Base-by-base conservation (phyloP, 1,140 invertebrate species). In the Lordiphosa stackelbergi region DNA sequence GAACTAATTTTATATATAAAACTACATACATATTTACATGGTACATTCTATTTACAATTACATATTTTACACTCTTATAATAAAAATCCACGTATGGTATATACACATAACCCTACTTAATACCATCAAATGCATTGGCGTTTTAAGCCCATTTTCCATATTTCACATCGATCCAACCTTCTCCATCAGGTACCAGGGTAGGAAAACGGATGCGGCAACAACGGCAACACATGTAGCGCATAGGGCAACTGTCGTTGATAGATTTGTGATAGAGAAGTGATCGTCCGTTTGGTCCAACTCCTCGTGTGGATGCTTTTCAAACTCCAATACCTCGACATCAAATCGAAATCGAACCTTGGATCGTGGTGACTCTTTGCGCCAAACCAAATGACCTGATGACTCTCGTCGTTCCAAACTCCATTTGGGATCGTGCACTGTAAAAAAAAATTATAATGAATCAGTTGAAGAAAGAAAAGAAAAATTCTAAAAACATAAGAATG, bases 281-380 rank as follows among this genome's bases (percentile, higher is more conserved):
- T 75, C 64, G n/a, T 77, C 54, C 13, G 62, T 66, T 8, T 87
- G 62, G 11, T 86, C 77, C 22, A 79, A 10, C 48, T 86, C 81
- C 51, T 88, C 86, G 8, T 86, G 77, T 3, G 86, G 86, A 61
- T 87, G 74, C 48, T 87, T 87, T 47, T 87, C 86, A 63, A 90
- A 90, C 69, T 90, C 89, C 41, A 88, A 65, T 11, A 90, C 86
- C 65, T 90, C 89, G 10, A 90, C 89, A 19, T 90, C 89, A 34
- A 88, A 88, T 5, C 88, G 89, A 66, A 90, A 90, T 1, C 85
- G 81, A 2, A 87, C 83, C 62, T 88, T 89, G 0, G 89, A 89
- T 58, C 88, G 88, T 43, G 77, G 89, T 12, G 87, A 81, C n/a
- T 89, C 88, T 51, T 89, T 85, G 11, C 89, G 75, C 89, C 89